Percentiles rank a stretch among this genome's conserved stretches.
phyloP scores from a whole-genome alignment of 2,888 invertebrate genomes.

The Perizoma affinitatum region DNA sequence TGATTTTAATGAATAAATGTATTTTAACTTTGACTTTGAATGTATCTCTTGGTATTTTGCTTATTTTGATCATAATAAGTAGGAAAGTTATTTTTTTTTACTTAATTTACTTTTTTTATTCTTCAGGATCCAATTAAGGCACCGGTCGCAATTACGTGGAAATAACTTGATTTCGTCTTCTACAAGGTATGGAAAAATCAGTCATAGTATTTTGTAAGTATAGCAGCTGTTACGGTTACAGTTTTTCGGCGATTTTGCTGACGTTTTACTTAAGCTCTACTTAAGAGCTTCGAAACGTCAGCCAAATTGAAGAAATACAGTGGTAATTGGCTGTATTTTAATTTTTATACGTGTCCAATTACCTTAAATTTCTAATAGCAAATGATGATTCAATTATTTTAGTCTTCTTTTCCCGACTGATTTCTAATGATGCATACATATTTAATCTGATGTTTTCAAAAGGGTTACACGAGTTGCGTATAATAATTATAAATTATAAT shows the following conservation, averaged over 20 bases:
- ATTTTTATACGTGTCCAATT: too few species aligned
- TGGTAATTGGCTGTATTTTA: too few species aligned
- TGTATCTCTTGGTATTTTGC: neutral
- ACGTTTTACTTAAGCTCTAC: too few species aligned
- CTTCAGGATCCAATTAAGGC: conserved; percentile 33
- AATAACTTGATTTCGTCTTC: conserved; percentile 12
- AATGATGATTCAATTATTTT: conserved; percentile 46
- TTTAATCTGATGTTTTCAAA: conserved; percentile 41
- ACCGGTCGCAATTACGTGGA: conserved; percentile 11
- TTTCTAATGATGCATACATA: conserved; percentile 60
- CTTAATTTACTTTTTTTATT: conserved; percentile 16
- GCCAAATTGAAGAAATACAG: too few species aligned
- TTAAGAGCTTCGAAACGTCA: too few species aligned
- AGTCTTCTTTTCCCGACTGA: conserved; percentile 80
- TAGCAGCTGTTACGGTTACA: too few species aligned
- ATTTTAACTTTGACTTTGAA: too few species aligned
- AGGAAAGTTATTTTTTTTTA: neutral
- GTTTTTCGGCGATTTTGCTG: too few species aligned
- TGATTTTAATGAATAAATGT: too few species aligned
- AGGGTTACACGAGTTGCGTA: conserved; percentile 8
- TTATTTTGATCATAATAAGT: neutral
- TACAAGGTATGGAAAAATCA: conserved; percentile 22
- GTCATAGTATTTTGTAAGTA: too few species aligned
- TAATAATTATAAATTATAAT: neutral
- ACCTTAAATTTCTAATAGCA: neutral